Evolutionary conservation across 1,140 invertebrate species (phyloP), one percentile per base, ranked within the genome.

Genomic region (Philaenus spumarius): DNA sequence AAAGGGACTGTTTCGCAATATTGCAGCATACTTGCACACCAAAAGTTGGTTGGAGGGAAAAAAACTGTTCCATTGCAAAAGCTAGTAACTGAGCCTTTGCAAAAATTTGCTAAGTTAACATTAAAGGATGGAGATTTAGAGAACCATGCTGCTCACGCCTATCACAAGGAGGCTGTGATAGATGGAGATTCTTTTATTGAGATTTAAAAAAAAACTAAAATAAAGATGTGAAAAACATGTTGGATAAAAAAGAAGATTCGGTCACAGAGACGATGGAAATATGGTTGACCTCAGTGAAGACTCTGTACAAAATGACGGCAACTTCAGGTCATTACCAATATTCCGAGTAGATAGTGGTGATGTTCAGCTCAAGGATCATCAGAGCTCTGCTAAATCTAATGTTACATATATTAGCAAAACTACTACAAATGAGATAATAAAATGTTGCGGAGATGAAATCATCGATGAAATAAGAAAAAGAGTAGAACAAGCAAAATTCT

Each of bases 391-490:
- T 5, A 20, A 24, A 19, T 23, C 40, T 1, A 63, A 63, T 46
- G 60, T 63, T 5, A 64, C 53, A 7, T 69, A 67, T 39, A 65
- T 64, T 9, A 69, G 64, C 52, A 64, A 63, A 58, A 64, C 61
- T 5, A 61, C 51, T 2, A 67, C 69, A 55, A 69, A 68, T 51
- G 54, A 68, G 19, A 12, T n/a, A n/a, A n/a, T n/a, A n/a, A n/a
- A n/a, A n/a, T n/a, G n/a, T n/a, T n/a, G n/a, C n/a, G n/a, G n/a
- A n/a, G n/a, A n/a, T n/a, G n/a, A n/a, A n/a, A n/a, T n/a, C n/a
- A n/a, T n/a, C n/a, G n/a, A n/a, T n/a, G 68, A 2, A 71, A 68
- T 48, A 47, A 67, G 2, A 24, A 17, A 4, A 30, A 57, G 50
- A 54, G 56, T 69, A 7, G 46, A 60, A 55, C 26, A 59, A 54